Base-by-base conservation (phyloP, 2,113 vertebrate genomes). In the Sylvia atricapilla region DNA sequence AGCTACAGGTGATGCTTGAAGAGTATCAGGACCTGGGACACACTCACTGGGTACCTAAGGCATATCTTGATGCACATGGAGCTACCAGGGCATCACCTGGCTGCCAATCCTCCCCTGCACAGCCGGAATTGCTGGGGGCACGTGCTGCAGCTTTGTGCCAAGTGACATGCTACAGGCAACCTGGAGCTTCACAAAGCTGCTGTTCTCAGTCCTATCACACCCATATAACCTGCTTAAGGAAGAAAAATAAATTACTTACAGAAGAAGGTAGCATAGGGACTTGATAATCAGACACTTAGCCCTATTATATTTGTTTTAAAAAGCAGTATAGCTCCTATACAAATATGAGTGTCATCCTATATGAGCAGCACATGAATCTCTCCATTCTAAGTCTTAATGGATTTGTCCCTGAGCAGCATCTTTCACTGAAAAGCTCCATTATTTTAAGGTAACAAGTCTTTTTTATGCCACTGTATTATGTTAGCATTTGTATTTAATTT, bases 101-200 rank as follows among this genome's bases (percentile, higher is more conserved):
- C 53, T n/a, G 75, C 72, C 67, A 63, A 25, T 5, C 30, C 46
- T 39, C 28, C n/a, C 7, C 63, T 17, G 2, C 14, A 55, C 25
- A 80, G 49, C 30, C 58, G 55, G 35, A 73, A n/a, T 0, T 66
- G 66, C 19, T 8, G 46, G 7, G 20, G 15, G 41, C 43, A 7
- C 0, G 0, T 10, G 30, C 21, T 53, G 18, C 28, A 23, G 1
- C 6, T 18, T 0, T 4, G 28, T 4, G 68, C 20, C 10, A 44
- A 63, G 33, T 2, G 6, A 56, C 43, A 47, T 1, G 1, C 33
- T 11, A 27, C 44, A 35, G 52, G 21, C 1, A 0, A 59, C 0
- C 31, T 6, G 24, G 4, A 69, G 10, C 58, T 76, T n/a, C 68
- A 56, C 53, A 63, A 73, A 63, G 30, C 66, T 52, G 59, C 59